These are phyloP conservation scores for Platycheirus rosarum DNA, from an alignment of 2,888 invertebrate species.

Conservation along the genomic window DNA sequence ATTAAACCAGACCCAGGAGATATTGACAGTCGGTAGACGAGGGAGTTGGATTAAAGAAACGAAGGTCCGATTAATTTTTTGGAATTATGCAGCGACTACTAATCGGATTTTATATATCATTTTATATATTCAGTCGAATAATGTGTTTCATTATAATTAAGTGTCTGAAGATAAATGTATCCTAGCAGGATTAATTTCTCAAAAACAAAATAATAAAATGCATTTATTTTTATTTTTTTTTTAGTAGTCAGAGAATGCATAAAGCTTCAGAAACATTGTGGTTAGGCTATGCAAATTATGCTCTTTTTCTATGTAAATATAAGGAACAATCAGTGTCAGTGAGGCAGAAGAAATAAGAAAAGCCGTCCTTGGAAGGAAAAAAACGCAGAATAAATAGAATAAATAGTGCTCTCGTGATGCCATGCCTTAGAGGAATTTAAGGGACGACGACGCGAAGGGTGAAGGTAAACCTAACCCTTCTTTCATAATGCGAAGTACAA, in stretches of 20 bases:
- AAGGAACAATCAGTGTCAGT: slow-evolving; percentile 8
- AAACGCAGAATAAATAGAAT: slow-evolving; percentile 52
- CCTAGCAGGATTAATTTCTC: too few relatives aligned
- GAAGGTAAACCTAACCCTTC: slow-evolving; percentile 8
- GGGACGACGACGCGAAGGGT: background rate
- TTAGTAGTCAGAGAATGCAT: too few relatives aligned
- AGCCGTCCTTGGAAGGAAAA: slow-evolving; percentile 12
- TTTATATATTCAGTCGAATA: too few relatives aligned
- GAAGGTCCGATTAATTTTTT: background rate
- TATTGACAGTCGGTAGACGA: background rate
- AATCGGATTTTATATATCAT: too few relatives aligned
- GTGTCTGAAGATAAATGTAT: too few relatives aligned
- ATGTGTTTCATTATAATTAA: slow-evolving; percentile 17
- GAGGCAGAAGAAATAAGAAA: slow-evolving; percentile 21
- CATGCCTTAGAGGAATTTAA: background rate
- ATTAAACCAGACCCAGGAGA: slow-evolving; percentile 14
- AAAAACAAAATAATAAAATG: too few relatives aligned
- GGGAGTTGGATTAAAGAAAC: background rate
- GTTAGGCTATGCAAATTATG: slow-evolving; percentile 13
- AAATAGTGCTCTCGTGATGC: slow-evolving; percentile 46
- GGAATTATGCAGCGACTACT: slow-evolving; percentile 7
- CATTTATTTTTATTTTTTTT: too few relatives aligned
- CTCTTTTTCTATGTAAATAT: background rate
- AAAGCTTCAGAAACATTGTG: slow-evolving; percentile 22
- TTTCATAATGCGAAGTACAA: slow-evolving; percentile 30